Conservation (phyloP, 2,888 invertebrate species). For the Macrophya annulata region DNA sequence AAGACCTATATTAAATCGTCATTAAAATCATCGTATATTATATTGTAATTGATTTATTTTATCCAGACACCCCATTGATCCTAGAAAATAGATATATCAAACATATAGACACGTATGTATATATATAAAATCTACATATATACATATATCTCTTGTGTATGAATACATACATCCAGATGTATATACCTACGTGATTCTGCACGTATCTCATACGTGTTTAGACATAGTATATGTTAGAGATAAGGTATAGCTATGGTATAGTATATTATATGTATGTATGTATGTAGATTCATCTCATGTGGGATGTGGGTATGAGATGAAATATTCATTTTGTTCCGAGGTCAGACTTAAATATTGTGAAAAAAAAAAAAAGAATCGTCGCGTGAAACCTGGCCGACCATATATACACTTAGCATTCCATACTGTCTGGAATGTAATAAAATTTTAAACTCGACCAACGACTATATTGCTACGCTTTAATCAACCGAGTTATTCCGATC, state of each 20-base stretch:
- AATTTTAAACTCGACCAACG: background rate
- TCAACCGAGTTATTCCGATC: background rate
- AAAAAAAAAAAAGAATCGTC: background rate
- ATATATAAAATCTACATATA: too few relatives aligned
- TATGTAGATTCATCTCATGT: background rate
- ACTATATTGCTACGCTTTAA: background rate
- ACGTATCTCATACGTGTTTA: background rate
- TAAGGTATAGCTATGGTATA: too few relatives aligned
- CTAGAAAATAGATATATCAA: too few relatives aligned
- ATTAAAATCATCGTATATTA: background rate
- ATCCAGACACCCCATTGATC: background rate
- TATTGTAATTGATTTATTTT: background rate
- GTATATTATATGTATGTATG: background rate
- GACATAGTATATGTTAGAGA: background rate
- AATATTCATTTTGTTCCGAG: constrained; percentile 33
- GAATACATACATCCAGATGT: background rate
- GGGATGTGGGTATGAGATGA: constrained; percentile 9
- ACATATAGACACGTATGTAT: too few relatives aligned
- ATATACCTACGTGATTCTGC: background rate
- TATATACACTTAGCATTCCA: background rate
- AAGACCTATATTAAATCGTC: background rate
- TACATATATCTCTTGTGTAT: too few relatives aligned
- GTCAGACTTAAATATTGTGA: background rate
- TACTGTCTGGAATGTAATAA: background rate
- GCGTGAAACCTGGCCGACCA: background rate